A percentile compares a stretch with the other conserved stretches of the same genome.
These are phyloP conservation scores for Lithobates sylvaticus DNA, from an alignment of 2,797 vertebrate genomes.

Conservation along the genomic window DNA sequence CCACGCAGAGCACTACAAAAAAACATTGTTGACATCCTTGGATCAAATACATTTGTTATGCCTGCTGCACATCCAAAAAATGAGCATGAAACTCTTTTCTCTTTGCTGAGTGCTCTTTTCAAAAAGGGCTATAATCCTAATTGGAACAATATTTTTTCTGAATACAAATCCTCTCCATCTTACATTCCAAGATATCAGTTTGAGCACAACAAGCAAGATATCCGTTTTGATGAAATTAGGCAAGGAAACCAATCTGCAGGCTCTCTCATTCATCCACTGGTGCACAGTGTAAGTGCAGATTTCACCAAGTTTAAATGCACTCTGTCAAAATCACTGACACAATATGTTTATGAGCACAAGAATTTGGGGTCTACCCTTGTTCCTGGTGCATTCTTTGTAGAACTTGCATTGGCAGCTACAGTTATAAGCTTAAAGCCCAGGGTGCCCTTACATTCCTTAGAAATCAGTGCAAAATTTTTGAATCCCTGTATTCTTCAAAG, in stretches of 20 bases:
- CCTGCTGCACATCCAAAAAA: conserved; percentile 76
- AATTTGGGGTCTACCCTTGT: conserved; percentile 78
- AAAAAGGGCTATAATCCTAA: conserved; percentile 80
- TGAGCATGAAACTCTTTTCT: conserved; percentile 77
- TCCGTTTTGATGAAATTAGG: conserved; percentile 70
- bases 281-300: conserved; percentile 67
- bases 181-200: conserved; percentile 84
- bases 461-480: conserved; percentile 80
- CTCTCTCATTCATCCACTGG: conserved; percentile 68
- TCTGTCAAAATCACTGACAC: conserved; percentile 70
- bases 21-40: conserved; percentile 83
- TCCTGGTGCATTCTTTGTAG: conserved; percentile 83
- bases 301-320: conserved; percentile 71
- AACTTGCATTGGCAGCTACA: conserved; percentile 82
- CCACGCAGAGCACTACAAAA: conserved; percentile 80
- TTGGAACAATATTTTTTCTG: conserved; percentile 78
- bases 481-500: conserved; percentile 78
- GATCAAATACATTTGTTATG: conserved; percentile 74
- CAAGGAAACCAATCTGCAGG: conserved; percentile 33
- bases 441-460: conserved; percentile 73
- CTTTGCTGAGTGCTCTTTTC: conserved; percentile 78
- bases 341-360: conserved; percentile 86
- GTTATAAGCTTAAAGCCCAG: conserved; percentile 75
- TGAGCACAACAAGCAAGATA: conserved; percentile 75
- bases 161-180: conserved; percentile 75